phyloP scores from a whole-genome alignment of 2,113 vertebrate species.

The Nothobranchius kuhntae region DNA sequence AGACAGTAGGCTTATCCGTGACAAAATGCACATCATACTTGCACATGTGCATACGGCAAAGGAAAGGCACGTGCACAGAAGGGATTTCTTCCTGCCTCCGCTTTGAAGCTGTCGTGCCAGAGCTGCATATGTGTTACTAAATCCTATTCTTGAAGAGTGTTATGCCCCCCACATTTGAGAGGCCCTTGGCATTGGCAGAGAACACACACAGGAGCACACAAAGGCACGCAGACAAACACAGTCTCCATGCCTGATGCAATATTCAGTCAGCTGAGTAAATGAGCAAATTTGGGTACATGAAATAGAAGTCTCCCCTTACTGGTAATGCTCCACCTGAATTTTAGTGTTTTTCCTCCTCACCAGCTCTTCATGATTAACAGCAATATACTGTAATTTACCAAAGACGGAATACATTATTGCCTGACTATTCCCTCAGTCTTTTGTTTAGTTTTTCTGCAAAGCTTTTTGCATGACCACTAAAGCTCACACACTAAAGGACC shows the following conservation, averaged over 20 bases:
- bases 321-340: constrained; percentile 33
- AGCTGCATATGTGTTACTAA: constrained; percentile 63
- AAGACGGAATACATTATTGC: constrained; percentile 19
- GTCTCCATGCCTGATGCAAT: constrained; percentile 76
- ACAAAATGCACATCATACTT: constrained; percentile 38
- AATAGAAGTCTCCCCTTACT: constrained; percentile 46
- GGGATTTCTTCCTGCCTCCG: constrained; percentile 47
- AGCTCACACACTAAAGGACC: constrained; percentile 31
- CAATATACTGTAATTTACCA: constrained; percentile 5
- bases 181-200: constrained; percentile 61
- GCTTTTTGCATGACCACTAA: constrained; percentile 31
- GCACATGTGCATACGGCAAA: constrained; percentile 33
- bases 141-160: constrained; percentile 70
- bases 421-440: constrained; percentile 34
- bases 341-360: constrained; percentile 28
- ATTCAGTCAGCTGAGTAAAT: constrained; percentile 67
- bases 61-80: constrained; percentile 31
- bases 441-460: constrained; percentile 34
- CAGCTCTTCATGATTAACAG: constrained; percentile 30
- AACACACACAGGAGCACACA: constrained; percentile 45
- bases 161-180: constrained; percentile 63
- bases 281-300: constrained; percentile 56
- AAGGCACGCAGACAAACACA: constrained; percentile 60
- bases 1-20: constrained; percentile 43
- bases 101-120: constrained; percentile 63